These are phyloP conservation scores for Neogobius melanostomus DNA, from an alignment of 2,113 vertebrate genomes.

Conservation along the genomic window DNA sequence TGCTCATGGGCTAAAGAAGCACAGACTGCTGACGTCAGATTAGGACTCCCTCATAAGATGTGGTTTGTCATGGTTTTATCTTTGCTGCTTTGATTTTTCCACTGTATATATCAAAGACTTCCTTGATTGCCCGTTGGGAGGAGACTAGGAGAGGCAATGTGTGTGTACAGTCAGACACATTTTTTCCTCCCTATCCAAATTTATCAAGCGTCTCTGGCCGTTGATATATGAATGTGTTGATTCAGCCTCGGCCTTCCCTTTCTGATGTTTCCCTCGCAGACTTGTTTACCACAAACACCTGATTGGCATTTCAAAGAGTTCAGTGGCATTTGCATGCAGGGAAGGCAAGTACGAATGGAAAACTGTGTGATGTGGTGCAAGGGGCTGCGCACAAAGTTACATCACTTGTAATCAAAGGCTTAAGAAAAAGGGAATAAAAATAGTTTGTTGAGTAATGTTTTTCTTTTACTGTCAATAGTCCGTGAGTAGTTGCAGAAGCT, in stretches of 20 bases:
- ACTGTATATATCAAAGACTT: conserved; percentile 63
- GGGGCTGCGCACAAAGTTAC: conserved; percentile 11
- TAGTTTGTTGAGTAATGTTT: conserved; percentile 21
- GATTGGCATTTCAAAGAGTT: conserved; percentile 50
- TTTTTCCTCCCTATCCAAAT: conserved; percentile 60
- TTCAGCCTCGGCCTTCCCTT: conserved; percentile 50
- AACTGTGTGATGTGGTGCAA: conserved; percentile 24
- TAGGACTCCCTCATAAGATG: conserved; percentile 15
- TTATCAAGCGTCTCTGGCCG: conserved; percentile 39
- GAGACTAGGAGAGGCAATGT: conserved; percentile 34
- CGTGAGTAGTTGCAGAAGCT: conserved; percentile 1
- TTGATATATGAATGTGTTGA: conserved; percentile 67
- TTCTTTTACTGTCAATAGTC: neutral
- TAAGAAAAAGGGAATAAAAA: conserved; percentile 17
- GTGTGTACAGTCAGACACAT: conserved; percentile 61
- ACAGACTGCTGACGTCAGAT: conserved; percentile 14
- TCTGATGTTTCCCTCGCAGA: conserved; percentile 46
- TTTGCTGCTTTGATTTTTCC: conserved; percentile 45
- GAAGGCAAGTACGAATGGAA: conserved; percentile 32
- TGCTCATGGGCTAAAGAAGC: neutral
- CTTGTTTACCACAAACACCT: conserved; percentile 56
- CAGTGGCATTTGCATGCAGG: conserved; percentile 50
- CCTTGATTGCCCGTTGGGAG: conserved; percentile 63
- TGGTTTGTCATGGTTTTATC: conserved; percentile 38
- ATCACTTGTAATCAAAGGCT: conserved; percentile 19